Evolutionary conservation across 2,113 vertebrate species (phyloP).

Genomic region (Puffinus mauretanicus): DNA sequence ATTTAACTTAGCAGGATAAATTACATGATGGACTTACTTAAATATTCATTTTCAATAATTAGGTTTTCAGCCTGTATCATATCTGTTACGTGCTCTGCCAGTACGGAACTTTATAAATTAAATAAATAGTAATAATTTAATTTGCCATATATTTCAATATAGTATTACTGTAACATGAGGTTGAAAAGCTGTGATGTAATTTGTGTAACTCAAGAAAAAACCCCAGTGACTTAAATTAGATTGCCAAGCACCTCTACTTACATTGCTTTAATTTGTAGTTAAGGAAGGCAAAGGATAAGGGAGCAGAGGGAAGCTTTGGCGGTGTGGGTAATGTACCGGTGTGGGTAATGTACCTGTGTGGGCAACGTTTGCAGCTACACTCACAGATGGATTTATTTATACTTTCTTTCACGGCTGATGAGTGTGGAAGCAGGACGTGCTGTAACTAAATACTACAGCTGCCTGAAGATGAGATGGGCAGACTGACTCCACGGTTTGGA

Average conservation of each 20-base stretch:
- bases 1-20: neutral
- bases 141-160: neutral
- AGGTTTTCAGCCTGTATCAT: neutral
- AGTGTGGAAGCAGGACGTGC: neutral
- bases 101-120: neutral
- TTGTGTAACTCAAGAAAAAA: neutral
- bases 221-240: neutral
- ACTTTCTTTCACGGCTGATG: neutral
- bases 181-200: neutral
- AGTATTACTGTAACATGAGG: neutral
- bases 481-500: rapidly evolving
- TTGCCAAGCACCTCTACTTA: neutral
- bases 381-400: neutral
- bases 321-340: neutral
- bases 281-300: neutral
- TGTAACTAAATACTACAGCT: neutral
- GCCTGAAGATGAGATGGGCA: neutral
- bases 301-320: neutral
- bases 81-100: neutral
- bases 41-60: neutral
- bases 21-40: neutral
- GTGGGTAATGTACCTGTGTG: neutral
- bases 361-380: neutral
- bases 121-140: neutral
- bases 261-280: neutral